These are phyloP conservation scores for Melanostigma gelatinosum DNA, from an alignment of 2,113 vertebrate species.

Conservation along the genomic window DNA sequence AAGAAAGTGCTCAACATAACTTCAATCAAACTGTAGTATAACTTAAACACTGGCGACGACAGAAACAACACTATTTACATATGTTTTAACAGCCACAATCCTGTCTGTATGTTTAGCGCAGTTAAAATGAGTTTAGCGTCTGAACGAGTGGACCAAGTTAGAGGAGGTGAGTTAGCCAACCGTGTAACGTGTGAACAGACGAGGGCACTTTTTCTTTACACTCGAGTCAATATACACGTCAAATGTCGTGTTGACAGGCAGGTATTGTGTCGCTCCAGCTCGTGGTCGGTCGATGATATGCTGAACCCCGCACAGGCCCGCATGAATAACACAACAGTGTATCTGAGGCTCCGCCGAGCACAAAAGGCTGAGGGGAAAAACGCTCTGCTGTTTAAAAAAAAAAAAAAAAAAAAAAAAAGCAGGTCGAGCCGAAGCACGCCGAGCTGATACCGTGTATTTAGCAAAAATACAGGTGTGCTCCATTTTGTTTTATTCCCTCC, in stretches of 20 bases:
- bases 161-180: background rate
- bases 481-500: constrained; percentile 2
- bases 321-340: constrained; percentile 86
- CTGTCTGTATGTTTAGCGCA: background rate
- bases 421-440: constrained; percentile 24
- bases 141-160: background rate
- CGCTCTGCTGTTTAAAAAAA: constrained; percentile 31
- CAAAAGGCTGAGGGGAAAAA: constrained; percentile 78
- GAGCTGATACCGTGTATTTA: constrained; percentile 5
- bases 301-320: constrained; percentile 55
- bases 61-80: background rate
- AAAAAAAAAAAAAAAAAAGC: too few species aligned
- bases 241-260: constrained; percentile 5
- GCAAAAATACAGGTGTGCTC: background rate
- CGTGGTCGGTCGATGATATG: background rate
- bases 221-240: too few species aligned
- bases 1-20: constrained; percentile 17
- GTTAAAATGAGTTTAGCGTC: background rate
- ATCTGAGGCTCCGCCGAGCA: constrained; percentile 72
- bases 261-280: constrained; percentile 14
- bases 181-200: background rate
- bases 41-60: background rate
- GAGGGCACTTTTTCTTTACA: background rate
- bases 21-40: constrained; percentile 11
- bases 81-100: background rate